Percentiles rank a stretch among this genome's conserved stretches.
phyloP scores from a whole-genome alignment of 2,888 invertebrate genomes.

The Ectropis crepuscularia region DNA sequence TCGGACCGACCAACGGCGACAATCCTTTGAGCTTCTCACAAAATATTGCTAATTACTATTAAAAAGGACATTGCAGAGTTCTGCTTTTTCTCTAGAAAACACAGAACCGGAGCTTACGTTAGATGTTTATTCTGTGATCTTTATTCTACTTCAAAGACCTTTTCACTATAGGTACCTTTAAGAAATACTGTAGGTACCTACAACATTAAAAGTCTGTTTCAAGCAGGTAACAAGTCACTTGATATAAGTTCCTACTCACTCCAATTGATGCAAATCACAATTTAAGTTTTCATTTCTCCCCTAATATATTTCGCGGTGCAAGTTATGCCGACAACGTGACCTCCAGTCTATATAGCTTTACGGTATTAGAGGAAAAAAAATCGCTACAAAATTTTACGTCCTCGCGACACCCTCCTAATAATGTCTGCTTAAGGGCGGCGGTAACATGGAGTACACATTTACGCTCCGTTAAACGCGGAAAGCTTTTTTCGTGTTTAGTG shows the following conservation, averaged over 20 bases:
- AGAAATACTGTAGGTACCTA: background rate
- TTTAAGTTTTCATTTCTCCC: constrained; percentile 50
- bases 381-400: constrained; percentile 82
- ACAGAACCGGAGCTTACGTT: background rate
- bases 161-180: background rate
- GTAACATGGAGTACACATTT: constrained; percentile 83
- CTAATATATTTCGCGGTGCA: constrained; percentile 57
- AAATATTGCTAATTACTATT: constrained; percentile 80
- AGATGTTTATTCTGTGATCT: background rate
- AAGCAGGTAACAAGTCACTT: constrained; percentile 28
- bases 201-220: background rate
- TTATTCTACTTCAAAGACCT: background rate
- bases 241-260: constrained; percentile 30
- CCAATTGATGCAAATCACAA: constrained; percentile 46
- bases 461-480: constrained; percentile 83
- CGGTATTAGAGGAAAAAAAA: constrained; percentile 75
- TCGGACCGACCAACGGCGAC: constrained; percentile 58
- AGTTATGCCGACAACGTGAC: constrained; percentile 74
- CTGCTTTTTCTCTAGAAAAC: constrained; percentile 16
- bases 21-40: constrained; percentile 73
- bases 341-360: constrained; percentile 69
- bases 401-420: constrained; percentile 80
- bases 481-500: constrained; percentile 85
- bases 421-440: constrained; percentile 83
- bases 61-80: constrained; percentile 60